Percentiles rank a stretch among this genome's conserved stretches.
phyloP scores from a whole-genome alignment of 2,113 vertebrate genomes.

The Podocnemis expansa region DNA sequence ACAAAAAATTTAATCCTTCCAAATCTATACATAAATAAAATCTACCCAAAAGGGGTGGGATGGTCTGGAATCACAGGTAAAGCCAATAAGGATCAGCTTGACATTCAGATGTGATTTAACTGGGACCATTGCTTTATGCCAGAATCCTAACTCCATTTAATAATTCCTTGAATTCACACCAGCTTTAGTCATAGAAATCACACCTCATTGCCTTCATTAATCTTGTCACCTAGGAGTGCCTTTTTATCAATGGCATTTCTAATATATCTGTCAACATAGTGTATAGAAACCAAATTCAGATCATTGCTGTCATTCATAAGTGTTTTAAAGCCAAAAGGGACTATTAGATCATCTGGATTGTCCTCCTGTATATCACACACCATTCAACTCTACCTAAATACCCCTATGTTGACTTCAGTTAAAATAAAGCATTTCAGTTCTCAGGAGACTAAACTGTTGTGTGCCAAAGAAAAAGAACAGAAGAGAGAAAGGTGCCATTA shows the following conservation, averaged over 20 bases:
- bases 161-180: neutral
- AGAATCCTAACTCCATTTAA: too few relatives aligned
- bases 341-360: too few relatives aligned
- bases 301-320: neutral
- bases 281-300: neutral
- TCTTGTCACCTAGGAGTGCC: neutral
- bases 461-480: too few relatives aligned
- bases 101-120: neutral
- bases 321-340: too few relatives aligned
- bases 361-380: too few relatives aligned
- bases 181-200: neutral
- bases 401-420: too few relatives aligned
- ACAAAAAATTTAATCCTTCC: too few relatives aligned
- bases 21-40: neutral
- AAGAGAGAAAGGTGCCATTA: too few relatives aligned
- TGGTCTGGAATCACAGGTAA: neutral
- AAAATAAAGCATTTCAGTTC: too few relatives aligned
- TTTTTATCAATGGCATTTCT: neutral
- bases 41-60: neutral
- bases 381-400: too few relatives aligned
- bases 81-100: neutral
- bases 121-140: too few relatives aligned
- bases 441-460: too few relatives aligned
- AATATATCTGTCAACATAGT: neutral
- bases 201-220: neutral